Conservation (phyloP, 2,888 invertebrate species). For the Isoperla grammatica region DNA sequence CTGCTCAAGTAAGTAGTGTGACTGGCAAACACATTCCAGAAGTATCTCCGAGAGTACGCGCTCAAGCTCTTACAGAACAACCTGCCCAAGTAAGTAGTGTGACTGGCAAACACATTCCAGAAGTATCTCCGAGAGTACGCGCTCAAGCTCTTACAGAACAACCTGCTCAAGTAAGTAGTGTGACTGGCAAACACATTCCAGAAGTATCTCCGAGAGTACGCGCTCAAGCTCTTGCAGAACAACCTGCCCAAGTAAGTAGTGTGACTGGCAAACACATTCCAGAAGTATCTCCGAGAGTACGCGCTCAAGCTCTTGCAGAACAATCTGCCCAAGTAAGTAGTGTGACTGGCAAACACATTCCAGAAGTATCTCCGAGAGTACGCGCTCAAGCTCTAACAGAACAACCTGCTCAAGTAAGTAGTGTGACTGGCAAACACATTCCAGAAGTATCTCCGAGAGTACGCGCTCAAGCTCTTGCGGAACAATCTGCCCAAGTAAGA, state of each 20-base stretch:
- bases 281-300: constrained; percentile 90
- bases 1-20: constrained; percentile 72
- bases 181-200: constrained; percentile 85
- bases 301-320: constrained; percentile 73
- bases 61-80: constrained; percentile 72
- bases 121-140: constrained; percentile 93
- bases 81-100: constrained; percentile 65
- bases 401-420: constrained; percentile 70
- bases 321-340: constrained; percentile 68
- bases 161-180: constrained; percentile 69
- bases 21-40: constrained; percentile 84
- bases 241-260: constrained; percentile 73
- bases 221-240: constrained; percentile 69
- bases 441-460: constrained; percentile 89
- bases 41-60: constrained; percentile 89
- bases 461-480: constrained; percentile 74
- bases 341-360: constrained; percentile 78
- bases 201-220: constrained; percentile 90
- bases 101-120: constrained; percentile 83
- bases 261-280: constrained; percentile 82
- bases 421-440: constrained; percentile 82
- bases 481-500: constrained; percentile 71
- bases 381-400: constrained; percentile 71
- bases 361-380: constrained; percentile 93
- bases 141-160: constrained; percentile 68